Evolutionary conservation across 2,888 invertebrate species (phyloP).

Genomic region (Podotricha telesiphe): DNA sequence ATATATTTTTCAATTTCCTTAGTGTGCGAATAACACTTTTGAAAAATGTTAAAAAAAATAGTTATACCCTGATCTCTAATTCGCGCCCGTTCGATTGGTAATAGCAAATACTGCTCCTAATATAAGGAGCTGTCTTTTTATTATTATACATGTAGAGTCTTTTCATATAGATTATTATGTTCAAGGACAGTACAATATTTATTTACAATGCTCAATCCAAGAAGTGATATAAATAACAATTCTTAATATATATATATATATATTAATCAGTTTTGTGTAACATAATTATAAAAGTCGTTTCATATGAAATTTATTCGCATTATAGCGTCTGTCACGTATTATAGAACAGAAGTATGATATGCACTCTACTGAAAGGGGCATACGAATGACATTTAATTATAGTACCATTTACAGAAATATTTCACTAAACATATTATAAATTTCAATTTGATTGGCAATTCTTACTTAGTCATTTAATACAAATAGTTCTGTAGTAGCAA

Average conservation of each 20-base stretch:
- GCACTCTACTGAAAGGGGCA: neutral
- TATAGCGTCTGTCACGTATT: constrained; percentile 1
- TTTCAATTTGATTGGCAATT: too few relatives aligned
- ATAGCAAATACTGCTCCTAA: too few relatives aligned
- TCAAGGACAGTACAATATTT: constrained; percentile 5
- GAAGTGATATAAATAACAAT: constrained; percentile 24
- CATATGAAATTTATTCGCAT: constrained; percentile 43
- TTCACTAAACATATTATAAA: neutral
- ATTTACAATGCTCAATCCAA: constrained; percentile 7
- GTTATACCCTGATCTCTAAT: too few relatives aligned
- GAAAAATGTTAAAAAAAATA: too few relatives aligned
- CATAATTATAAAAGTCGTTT: constrained; percentile 23
- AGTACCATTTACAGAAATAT: neutral
- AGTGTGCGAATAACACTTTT: too few relatives aligned
- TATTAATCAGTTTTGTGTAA: constrained; percentile 19
- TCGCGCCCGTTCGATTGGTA: too few relatives aligned
- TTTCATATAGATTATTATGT: too few relatives aligned
- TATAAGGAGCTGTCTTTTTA: too few relatives aligned
- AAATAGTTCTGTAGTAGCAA: too few relatives aligned
- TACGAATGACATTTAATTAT: neutral
- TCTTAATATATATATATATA: constrained; percentile 5
- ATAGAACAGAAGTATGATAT: constrained; percentile 5
- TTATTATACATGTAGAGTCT: too few relatives aligned
- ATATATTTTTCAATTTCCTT: too few relatives aligned
- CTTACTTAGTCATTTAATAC: too few relatives aligned